Evolutionary conservation across 1,140 invertebrate genomes (phyloP), one percentile per base, ranked within the genome.

Genomic region (Diprion similis): DNA sequence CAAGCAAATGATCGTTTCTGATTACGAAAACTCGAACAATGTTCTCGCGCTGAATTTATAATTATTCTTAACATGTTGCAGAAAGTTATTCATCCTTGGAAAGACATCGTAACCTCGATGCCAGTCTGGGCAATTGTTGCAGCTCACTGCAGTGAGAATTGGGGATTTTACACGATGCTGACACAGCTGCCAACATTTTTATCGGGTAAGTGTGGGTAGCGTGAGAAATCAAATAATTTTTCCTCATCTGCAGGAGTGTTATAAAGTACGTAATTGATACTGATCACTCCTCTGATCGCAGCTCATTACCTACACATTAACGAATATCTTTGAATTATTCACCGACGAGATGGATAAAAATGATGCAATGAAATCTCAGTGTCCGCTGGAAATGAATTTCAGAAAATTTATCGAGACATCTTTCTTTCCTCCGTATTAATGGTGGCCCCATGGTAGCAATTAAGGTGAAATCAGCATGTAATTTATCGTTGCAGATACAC

Each of bases 141-240:
- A 18, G 96, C 96, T 6, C 96, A 98, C 85, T 98, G 98, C 87
- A 94, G 95, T 73, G 96, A 98, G 86, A 98, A 98, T 87, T 98
- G 97, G 97, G 97, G 96, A 15, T 97, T 98, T 86, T 98, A 98
- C 82, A 98, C 96, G 0, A 90, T 97, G 82, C 89, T 98, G 0
- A 97, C 96, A 0, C 94, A 96, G 79, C 87, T 98, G 46, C 97
- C 97, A 6, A 96, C 94, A 51, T 99, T 97, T 85, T 94, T 99
- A 91, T 95, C 92, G 89, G 94, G 94, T 95, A 81, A 78, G 71
- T 78, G 37, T 18, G n/a, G 67, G 8, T 1, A 46, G 11, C 19
- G 17, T n/a, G 48, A 48, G 45, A 70, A 68, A 64, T 74, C 51
- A 67, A 59, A 45, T 24, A 45, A 19, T 45, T 73, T 17, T 71